Evolutionary conservation across 2,797 vertebrate species (phyloP), one percentile per base, ranked within the genome.

Genomic region (Hephaestus fuliginosus): DNA sequence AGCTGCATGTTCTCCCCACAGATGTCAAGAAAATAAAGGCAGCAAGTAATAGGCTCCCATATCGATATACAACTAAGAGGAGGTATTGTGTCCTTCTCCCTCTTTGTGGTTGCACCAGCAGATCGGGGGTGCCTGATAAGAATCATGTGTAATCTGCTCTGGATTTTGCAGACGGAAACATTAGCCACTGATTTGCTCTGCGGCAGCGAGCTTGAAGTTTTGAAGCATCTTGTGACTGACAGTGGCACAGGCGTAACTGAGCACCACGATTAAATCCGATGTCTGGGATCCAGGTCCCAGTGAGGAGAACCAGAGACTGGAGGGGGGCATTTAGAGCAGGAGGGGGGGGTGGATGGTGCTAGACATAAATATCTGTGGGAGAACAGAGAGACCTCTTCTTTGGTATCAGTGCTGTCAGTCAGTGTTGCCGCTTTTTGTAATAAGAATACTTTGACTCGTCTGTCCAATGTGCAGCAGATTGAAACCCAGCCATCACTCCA

Each of bases 141-240:
- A 85, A 87, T 91, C 82, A 60, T 73, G 74, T 51, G 80, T 83
- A 83, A 89, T 84, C 61, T 77, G 48, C 78, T 46, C 57, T 82
- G 41, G 88, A 75, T 80, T 76, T 71, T 88, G 46, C 55, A 64
- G 77, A 63, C 83, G 56, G 84, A 86, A 86, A 84, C 89, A 71
- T 85, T 86, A 88, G 80, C 86, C 61, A 41, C 82, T 56, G 81
- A 91, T 89, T 88, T 80, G 80, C 87, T 90, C 74, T 61, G 77
- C 63, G 53, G 80, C 33, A 5, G 74, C 33, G 14, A 69, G 73
- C 71, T 73, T 77, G 67, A 81, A 72, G 70, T 81, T 80, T 68
- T 78, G 77, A 88, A 87, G 69, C 25, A 13, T 83, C 83, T 78
- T 88, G 74, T 83, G 72, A 83, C 76, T 81, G 89, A 88, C 83